Percentiles rank a stretch among this genome's conserved stretches.
phyloP scores from a whole-genome alignment of 2,797 vertebrate genomes.

The Sebastes diaconus region DNA sequence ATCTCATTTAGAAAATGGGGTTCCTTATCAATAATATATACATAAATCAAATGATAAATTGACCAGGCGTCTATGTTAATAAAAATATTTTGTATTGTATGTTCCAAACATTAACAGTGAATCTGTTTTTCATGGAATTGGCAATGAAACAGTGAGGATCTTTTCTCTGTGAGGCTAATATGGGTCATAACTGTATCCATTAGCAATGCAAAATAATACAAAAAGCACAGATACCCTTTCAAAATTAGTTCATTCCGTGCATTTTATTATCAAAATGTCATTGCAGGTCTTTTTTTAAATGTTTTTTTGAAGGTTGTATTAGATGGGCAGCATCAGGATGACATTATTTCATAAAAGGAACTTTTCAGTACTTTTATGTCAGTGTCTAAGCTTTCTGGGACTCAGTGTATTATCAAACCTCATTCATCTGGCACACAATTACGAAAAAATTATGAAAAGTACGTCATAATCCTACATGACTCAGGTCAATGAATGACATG shows the following conservation, averaged over 20 bases:
- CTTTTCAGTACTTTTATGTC: not conserved
- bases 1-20: not conserved
- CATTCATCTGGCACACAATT: constrained; percentile 1
- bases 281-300: not conserved
- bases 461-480: not conserved
- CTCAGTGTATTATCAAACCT: not conserved
- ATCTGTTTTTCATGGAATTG: not conserved
- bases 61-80: not conserved
- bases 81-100: not conserved
- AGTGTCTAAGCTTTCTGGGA: not conserved
- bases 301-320: not conserved
- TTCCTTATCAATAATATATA: not conserved
- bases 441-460: not conserved
- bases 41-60: not conserved
- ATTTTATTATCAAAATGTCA: not conserved
- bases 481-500: not conserved
- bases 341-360: not conserved
- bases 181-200: not conserved
- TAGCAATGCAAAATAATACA: not conserved
- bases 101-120: not conserved
- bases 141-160: not conserved
- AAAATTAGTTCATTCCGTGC: not conserved
- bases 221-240: not conserved
- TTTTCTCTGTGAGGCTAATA: not conserved
- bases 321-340: not conserved